phyloP scores from a whole-genome alignment of 2,113 vertebrate species.

The Trichomycterus rosablanca region DNA sequence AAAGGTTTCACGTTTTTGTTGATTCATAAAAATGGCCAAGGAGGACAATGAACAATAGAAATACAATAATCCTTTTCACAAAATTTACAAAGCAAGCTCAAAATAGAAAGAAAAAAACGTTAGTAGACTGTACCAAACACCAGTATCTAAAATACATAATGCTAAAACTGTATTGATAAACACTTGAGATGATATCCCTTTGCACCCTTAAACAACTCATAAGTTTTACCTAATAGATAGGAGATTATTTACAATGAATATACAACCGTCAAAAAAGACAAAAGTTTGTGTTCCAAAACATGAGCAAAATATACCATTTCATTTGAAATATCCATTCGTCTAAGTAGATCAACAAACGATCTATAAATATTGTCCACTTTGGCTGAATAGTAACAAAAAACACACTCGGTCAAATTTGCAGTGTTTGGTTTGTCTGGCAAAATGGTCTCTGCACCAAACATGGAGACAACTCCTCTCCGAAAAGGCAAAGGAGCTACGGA shows the following conservation, averaged over 20 bases:
- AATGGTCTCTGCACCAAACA: constrained; percentile 6
- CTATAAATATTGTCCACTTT: constrained; percentile 67
- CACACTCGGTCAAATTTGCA: background rate
- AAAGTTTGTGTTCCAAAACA: constrained; percentile 64
- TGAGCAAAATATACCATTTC: constrained; percentile 69
- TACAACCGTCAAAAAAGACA: constrained; percentile 71
- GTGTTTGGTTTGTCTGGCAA: constrained; percentile 24
- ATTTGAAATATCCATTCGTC: constrained; percentile 68
- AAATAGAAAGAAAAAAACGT: constrained; percentile 43
- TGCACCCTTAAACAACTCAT: constrained; percentile 38
- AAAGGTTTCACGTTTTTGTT: constrained; percentile 13
- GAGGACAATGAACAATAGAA: constrained; percentile 46
- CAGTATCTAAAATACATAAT: constrained; percentile 37
- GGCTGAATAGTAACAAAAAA: constrained; percentile 55
- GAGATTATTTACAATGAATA: constrained; percentile 75
- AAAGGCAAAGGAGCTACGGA: background rate
- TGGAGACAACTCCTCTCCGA: background rate
- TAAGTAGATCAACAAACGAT: constrained; percentile 64
- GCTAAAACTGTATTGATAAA: constrained; percentile 56
- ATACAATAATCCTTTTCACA: constrained; percentile 54
- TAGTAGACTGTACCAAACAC: constrained; percentile 48
- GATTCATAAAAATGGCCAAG: constrained; percentile 30
- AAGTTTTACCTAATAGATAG: constrained; percentile 57
- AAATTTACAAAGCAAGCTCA: constrained; percentile 59
- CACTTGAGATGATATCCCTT: constrained; percentile 20